Base-by-base conservation (phyloP, 2,888 invertebrate genomes). In the Poecilobothrus nobilitatus region DNA sequence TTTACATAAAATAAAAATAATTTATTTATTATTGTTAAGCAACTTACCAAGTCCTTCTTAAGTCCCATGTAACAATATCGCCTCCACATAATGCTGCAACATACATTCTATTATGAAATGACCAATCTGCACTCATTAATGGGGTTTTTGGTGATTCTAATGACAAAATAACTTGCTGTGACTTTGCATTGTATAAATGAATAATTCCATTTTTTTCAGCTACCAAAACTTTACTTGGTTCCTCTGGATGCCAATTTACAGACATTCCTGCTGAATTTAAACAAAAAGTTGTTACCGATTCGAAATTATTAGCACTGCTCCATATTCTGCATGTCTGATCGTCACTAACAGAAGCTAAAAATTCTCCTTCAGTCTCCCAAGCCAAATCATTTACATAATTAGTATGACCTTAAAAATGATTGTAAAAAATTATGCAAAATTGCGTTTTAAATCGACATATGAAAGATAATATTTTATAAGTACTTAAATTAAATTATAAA, bases 191-290 rank as follows among this genome's bases (percentile, higher is more conserved):
- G 76, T 90, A 91, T 78, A 91, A 85, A 71, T 88, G 86, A 68
- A 92, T 86, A 0, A 88, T 80, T n/a, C 91, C 91, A 74, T 86
- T 86, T 78, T 90, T 90, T 78, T 91, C 90, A 0, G 89, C 91
- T 1, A 91, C 89, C 72, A 92, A 79, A 27, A 92, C 82, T 81
- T 91, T 91, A 63, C 85, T 85, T 1, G 85, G 83, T 75, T 91
- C 90, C 70, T 88, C 87, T 63, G 83, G 82, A 78, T 91, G 91
- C 87, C 89, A 90, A 74, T 86, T 84, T 0, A 88, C 86, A 6
- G 84, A 84, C 80, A 88, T 84, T 73, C 88, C 89, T 64, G 91
- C 87, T 18, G 90, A 89, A 33, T 85, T 85, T 22, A 91, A 81
- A 70, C 85, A 83, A 75, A 91, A 88, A 61, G 85, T 86, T 7